A percentile compares a stretch with the other conserved stretches of the same genome.
These are phyloP conservation scores for Conus ventricosus DNA, from an alignment of 1,140 invertebrate genomes.

Conservation along the genomic window DNA sequence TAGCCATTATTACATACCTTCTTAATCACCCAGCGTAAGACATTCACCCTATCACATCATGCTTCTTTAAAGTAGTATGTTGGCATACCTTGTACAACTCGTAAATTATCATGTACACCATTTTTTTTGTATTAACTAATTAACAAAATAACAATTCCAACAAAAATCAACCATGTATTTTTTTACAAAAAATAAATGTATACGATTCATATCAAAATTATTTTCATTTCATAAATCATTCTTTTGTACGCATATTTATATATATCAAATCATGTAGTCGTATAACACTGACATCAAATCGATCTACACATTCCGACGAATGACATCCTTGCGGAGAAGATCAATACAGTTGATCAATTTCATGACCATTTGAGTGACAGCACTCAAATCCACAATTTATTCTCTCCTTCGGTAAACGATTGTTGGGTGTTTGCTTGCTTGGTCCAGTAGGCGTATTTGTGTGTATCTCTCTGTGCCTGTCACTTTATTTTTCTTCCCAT, in stretches of 20 bases:
- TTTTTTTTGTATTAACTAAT: not conserved
- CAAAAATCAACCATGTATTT: not conserved
- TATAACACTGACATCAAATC: not conserved
- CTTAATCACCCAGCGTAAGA: not conserved
- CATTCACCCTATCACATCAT: not conserved
- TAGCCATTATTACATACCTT: not conserved
- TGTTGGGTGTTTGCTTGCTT: not conserved
- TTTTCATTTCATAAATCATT: not conserved
- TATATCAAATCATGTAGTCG: not conserved
- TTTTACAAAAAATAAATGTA: not conserved
- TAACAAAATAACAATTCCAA: not conserved
- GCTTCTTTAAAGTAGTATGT: not conserved
- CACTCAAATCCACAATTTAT: not conserved
- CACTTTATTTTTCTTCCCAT: not conserved
- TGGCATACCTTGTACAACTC: not conserved
- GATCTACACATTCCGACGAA: slow-evolving; percentile 27
- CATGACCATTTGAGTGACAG: not conserved
- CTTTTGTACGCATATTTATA: not conserved
- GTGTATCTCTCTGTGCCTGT: not conserved
- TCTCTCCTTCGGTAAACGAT: not conserved
- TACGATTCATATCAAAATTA: not conserved
- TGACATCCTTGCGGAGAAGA: slow-evolving; percentile 19
- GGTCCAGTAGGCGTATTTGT: not conserved
- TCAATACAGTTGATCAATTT: not conserved
- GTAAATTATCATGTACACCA: not conserved